phyloP scores from a whole-genome alignment of 2,113 vertebrate genomes.

The Rhinolophus sinicus region DNA sequence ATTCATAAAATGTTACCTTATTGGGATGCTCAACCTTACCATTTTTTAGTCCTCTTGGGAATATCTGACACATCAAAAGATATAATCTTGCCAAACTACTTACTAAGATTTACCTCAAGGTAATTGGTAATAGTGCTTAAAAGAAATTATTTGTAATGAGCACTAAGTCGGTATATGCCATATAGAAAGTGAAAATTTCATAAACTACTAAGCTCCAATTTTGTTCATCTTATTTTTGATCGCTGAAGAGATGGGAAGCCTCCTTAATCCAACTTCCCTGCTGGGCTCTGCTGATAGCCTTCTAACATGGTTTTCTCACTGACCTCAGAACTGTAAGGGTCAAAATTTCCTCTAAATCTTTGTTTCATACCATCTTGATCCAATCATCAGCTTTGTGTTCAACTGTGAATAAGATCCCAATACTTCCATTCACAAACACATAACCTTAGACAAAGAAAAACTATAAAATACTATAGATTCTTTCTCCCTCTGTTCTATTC shows the following conservation, averaged over 20 bases:
- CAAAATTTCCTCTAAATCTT: not conserved
- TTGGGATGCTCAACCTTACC: not conserved
- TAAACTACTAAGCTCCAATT: not conserved
- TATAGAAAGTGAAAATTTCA: not conserved
- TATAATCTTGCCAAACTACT: not conserved
- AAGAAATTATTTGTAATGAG: not conserved
- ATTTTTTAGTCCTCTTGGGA: not conserved
- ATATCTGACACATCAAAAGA: not conserved
- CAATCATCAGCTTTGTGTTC: not conserved
- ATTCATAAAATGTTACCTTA: not conserved
- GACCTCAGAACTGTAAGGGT: not conserved
- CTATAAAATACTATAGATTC: not conserved
- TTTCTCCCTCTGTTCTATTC: not conserved
- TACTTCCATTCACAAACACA: not conserved
- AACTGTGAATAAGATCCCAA: not conserved
- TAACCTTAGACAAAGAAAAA: not conserved
- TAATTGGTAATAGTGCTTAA: not conserved
- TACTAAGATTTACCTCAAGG: not conserved
- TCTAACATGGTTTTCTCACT: not conserved
- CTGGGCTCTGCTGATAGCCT: not conserved
- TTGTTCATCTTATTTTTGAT: conserved; percentile 1
- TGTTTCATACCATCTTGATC: not conserved
- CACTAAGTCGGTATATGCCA: not conserved
- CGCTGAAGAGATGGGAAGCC: not conserved
- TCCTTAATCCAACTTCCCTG: not conserved